Base-by-base conservation (phyloP, 2,888 invertebrate genomes). In the Phaedon cochleariae region DNA sequence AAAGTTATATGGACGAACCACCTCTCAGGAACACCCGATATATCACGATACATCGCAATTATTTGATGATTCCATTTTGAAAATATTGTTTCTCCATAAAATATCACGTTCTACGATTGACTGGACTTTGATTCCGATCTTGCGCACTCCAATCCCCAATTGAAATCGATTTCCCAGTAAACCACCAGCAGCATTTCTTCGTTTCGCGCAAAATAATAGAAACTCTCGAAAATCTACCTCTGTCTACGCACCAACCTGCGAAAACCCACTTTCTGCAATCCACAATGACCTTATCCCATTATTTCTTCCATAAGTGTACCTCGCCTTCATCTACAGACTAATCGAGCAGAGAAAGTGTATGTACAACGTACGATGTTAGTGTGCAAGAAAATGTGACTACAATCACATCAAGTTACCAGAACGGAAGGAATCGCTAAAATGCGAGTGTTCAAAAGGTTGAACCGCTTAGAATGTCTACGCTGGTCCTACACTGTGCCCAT, bases 401-500 rank as follows among this genome's bases (percentile, higher is more conserved):
- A 41, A 26, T 5, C 41, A 41, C 41, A 41, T n/a, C n/a, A n/a
- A n/a, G n/a, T n/a, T n/a, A n/a, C n/a, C n/a, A n/a, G n/a, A n/a
- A n/a, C n/a, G n/a, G n/a, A n/a, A n/a, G n/a, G n/a, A 52, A 22
- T 53, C 29, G 53, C 52, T 26, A 62, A 59, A 46, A 67, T 67
- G 67, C 64, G 53, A 67, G 52, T 66, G 45, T 3, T n/a, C 7
- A 37, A 17, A 26, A 46, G 18, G 7, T 10, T 57, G 5, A 67
- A 60, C 55, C 64, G 71, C 7, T 9, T 69, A n/a, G 68, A 80
- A 59, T 80, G 80, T 67, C 71, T 81, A 63, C 81, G 87, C 68
- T 87, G 87, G 87, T 87, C 87, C 18, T 86, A 86, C 71, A 80
- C 85, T 59, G 84, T 86, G 68, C 86, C 87, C 65, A 81, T 87